Base-by-base conservation (phyloP, 2,797 vertebrate species). In the Phylloscopus collybita region DNA sequence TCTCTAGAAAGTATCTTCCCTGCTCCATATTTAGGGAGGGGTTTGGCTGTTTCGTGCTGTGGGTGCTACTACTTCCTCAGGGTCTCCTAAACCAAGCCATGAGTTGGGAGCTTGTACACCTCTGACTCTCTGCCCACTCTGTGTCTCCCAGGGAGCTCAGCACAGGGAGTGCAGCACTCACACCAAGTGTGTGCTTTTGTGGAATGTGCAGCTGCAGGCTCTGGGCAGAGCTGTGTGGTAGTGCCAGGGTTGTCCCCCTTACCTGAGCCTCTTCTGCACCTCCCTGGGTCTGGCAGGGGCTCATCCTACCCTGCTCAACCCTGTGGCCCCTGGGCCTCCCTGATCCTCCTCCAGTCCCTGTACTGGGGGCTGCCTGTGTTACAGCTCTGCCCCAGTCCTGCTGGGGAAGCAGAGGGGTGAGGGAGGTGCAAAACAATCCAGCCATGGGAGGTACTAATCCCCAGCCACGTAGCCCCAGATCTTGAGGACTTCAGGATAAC, bases 151-250 rank as follows among this genome's bases (percentile, higher is more conserved):
- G 40, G n/a, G 53, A 38, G 72, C 34, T 49, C 56, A 49, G 56
- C 44, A 38, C 72, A 74, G 56, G 44, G 45, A 21, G 9, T 4
- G 5, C 75, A 64, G 56, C 44, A 29, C 26, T 29, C 8, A 3
- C 0, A 0, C 30, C 9, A 1, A 1, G 1, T 3, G 2, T 1
- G 0, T 0, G 4, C 19, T 18, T 44, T 1, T 32, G 40, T 34
- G 47, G 19, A 5, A 4, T 25, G 71, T 10, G 53, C 38, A 44
- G 44, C n/a, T 59, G n/a, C 40, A 40, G 45, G 8, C 13, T 61
- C 47, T 45, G 51, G 29, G 61, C 42, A 47, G 42, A 45, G 26
- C 27, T 29, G 16, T n/a, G 32, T 6, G 26, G 26, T 6, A 12
- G 10, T 25, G 47, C 10, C 26, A 59, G 60, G 21, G 21, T 4